Evolutionary conservation across 2,888 invertebrate genomes (phyloP), one percentile per base, ranked within the genome.

Genomic region (Xanthia icteritia): DNA sequence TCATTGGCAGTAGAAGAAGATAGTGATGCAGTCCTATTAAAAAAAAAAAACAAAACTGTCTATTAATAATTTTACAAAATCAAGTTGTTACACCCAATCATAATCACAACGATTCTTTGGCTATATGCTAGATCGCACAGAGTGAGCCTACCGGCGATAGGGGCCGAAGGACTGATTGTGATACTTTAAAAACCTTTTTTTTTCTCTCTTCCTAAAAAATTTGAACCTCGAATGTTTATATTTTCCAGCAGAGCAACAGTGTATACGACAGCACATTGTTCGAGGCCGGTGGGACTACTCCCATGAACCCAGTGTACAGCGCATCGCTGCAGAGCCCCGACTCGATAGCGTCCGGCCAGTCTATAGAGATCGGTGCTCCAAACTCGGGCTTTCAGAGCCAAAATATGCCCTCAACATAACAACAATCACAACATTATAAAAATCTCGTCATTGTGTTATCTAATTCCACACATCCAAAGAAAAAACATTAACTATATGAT

Each of bases 231-330:
- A 73, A 76, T 45, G 63, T 79, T 73, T 76, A 54, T 77, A 54
- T 65, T 77, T 82, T 84, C 70, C 77, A 94, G 94, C 96, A 98
- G 97, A 98, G 97, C 90, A 97, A 97, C 96, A 97, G 97, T 92
- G 97, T 98, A 78, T 98, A 98, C 92, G 98, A 98, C 94, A 98
- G 97, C 91, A 98, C 98, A 76, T 97, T 98, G 85, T 97, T 98
- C 93, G 97, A 97, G 91, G 97, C 97, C 39, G 97, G 97, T 75
- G 97, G 97, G 83, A 95, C 97, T 9, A 97, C 97, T 2, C 97
- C 97, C 2, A 97, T 97, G 94, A 97, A 98, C 90, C 97, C 97
- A 0, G 95, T 97, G 56, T 98, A 98, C 93, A 97, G 97, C 88
- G 97, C 98, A 27, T 98, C 98, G 1, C 95, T 98, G 17, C 98